These are phyloP conservation scores for Fundulus diaphanus DNA, from an alignment of 2,797 vertebrate genomes.

Conservation along the genomic window DNA sequence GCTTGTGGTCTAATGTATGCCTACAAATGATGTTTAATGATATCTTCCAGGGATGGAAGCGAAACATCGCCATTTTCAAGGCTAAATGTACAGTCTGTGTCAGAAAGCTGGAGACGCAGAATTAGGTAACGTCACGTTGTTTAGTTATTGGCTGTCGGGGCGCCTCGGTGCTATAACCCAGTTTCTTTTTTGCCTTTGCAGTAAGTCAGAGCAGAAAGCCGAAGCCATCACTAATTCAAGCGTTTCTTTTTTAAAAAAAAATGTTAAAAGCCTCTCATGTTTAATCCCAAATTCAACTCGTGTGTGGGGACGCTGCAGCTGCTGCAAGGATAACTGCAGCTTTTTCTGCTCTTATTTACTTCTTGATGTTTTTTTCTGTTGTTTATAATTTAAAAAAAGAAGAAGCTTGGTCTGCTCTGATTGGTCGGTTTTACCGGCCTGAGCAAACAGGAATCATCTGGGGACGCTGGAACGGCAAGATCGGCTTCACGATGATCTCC, in stretches of 20 bases:
- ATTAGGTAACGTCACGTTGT: conserved; percentile 13
- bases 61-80: conserved; percentile 59
- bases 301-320: background rate
- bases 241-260: background rate
- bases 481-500: background rate
- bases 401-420: background rate
- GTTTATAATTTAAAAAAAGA: too few relatives aligned
- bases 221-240: conserved; percentile 6
- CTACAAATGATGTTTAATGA: conserved; percentile 76
- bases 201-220: background rate
- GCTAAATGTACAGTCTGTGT: conserved; percentile 52
- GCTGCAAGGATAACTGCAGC: background rate
- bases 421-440: background rate
- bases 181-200: conserved; percentile 15
- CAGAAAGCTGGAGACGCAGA: conserved; percentile 35
- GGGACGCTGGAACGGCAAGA: too few relatives aligned
- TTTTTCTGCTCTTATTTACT: background rate
- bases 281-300: background rate
- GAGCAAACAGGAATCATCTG: background rate
- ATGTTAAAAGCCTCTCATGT: conserved; percentile 8
- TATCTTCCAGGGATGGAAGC: conserved; percentile 66
- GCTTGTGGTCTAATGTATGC: conserved; percentile 67
- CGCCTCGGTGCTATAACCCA: conserved; percentile 10
- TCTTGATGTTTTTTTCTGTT: background rate
- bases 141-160: conserved; percentile 43